Evolutionary conservation across 2,797 vertebrate genomes (phyloP).

Genomic region (Enteromius mattozi): DNA sequence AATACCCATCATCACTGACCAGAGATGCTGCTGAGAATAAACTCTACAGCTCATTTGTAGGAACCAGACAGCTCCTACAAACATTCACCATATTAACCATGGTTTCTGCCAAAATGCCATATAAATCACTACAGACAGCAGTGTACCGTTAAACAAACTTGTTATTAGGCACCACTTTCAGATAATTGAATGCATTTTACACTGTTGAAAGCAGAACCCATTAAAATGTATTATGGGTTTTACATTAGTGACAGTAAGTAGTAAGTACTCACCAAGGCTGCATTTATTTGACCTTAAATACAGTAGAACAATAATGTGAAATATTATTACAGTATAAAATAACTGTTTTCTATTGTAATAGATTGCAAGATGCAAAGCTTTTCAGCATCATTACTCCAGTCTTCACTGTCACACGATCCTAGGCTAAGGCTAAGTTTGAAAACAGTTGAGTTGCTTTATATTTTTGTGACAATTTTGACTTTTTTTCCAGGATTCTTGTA

Average conservation of each 20-base stretch:
- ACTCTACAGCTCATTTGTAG: background rate
- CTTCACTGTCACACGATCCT: background rate
- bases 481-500: background rate
- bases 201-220: background rate
- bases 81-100: background rate
- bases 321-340: background rate
- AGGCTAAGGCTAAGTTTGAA: background rate
- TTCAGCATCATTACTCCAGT: background rate
- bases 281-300: background rate
- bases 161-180: background rate
- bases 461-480: background rate
- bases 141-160: background rate
- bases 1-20: background rate
- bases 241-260: background rate
- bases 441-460: background rate
- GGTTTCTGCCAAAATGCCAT: background rate
- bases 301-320: background rate
- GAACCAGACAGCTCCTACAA: background rate
- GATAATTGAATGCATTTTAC: background rate
- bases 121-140: background rate
- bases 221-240: background rate
- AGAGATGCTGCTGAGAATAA: background rate
- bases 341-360: background rate
- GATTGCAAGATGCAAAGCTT: background rate
- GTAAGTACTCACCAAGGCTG: background rate